A percentile compares a stretch with the other conserved stretches of the same genome.
These are phyloP conservation scores for Cryptocephalus primarius DNA, from an alignment of 2,888 invertebrate genomes.

Conservation along the genomic window DNA sequence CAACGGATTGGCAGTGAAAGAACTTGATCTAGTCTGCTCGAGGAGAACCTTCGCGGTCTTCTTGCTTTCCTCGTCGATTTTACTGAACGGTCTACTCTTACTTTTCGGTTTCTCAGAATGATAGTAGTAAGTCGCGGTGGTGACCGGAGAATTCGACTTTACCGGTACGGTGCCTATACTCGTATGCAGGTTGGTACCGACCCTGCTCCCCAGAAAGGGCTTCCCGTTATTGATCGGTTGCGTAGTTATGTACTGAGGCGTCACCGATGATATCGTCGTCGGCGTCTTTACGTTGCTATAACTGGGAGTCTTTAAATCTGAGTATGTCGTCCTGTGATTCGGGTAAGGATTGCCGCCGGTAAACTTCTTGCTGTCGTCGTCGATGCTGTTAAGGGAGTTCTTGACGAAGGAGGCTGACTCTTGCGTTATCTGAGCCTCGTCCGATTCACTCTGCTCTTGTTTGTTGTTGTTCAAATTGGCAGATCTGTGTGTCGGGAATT, in stretches of 20 bases:
- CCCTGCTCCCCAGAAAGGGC: constrained; percentile 29
- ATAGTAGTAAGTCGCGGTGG: neutral
- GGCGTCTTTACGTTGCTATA: constrained; percentile 11
- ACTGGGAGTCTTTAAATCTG: constrained; percentile 27
- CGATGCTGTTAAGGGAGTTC: constrained; percentile 27
- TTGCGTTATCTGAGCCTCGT: constrained; percentile 57
- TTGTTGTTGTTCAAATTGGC: constrained; percentile 3
- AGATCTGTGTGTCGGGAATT: constrained; percentile 11
- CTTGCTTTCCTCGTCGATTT: neutral
- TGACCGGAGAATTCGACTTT: neutral
- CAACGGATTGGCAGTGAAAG: no score
- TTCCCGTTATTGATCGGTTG: constrained; percentile 31
- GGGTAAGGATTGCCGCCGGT: constrained; percentile 24
- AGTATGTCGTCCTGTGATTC: constrained; percentile 32
- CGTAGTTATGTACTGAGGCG: constrained; percentile 29
- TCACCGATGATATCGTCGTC: constrained; percentile 24
- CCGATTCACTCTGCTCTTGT: constrained; percentile 11
- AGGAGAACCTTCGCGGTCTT: neutral
- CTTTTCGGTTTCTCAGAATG: neutral
- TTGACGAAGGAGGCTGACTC: constrained; percentile 68
- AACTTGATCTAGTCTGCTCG: no score
- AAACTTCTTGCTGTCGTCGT: constrained; percentile 14
- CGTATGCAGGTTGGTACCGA: constrained; percentile 17
- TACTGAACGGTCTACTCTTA: neutral
- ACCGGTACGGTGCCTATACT: constrained; percentile 5